Evolutionary conservation across 2,113 vertebrate genomes (phyloP).

Genomic region (Rhineura floridana): DNA sequence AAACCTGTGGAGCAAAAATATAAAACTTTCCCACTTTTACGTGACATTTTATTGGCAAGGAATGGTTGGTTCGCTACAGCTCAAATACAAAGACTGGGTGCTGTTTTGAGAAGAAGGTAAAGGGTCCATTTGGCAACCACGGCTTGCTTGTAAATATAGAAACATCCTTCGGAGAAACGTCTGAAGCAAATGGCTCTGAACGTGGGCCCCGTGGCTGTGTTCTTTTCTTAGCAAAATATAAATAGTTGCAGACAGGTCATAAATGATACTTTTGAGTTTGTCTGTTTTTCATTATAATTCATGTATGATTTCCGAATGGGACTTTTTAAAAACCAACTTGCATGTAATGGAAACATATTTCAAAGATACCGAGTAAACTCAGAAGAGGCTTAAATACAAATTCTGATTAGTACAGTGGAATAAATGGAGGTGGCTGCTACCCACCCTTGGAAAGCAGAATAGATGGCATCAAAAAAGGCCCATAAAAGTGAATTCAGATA

Average conservation of each 20-base stretch:
- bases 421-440: not conserved
- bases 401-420: not conserved
- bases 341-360: not conserved
- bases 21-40: conserved; percentile 67
- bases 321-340: not conserved
- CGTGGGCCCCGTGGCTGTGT: conserved; percentile 46
- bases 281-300: conserved; percentile 14
- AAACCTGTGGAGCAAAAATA: conserved; percentile 6
- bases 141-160: conserved; percentile 69
- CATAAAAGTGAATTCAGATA: not conserved
- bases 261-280: not conserved
- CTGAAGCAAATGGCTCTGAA: conserved; percentile 49
- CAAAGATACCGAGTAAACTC: not conserved
- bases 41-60: conserved; percentile 65
- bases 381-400: not conserved
- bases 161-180: conserved; percentile 62
- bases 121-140: conserved; percentile 72
- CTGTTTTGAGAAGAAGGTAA: conserved; percentile 71
- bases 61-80: conserved; percentile 65
- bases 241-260: conserved; percentile 58
- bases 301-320: conserved; percentile 24
- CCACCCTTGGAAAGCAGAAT: not conserved
- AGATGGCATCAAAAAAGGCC: not conserved
- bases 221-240: conserved; percentile 25
- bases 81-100: conserved; percentile 43